Evolutionary conservation across 2,797 vertebrate species (phyloP), one percentile per base, ranked within the genome.

Genomic region (Pangasius krempfi): DNA sequence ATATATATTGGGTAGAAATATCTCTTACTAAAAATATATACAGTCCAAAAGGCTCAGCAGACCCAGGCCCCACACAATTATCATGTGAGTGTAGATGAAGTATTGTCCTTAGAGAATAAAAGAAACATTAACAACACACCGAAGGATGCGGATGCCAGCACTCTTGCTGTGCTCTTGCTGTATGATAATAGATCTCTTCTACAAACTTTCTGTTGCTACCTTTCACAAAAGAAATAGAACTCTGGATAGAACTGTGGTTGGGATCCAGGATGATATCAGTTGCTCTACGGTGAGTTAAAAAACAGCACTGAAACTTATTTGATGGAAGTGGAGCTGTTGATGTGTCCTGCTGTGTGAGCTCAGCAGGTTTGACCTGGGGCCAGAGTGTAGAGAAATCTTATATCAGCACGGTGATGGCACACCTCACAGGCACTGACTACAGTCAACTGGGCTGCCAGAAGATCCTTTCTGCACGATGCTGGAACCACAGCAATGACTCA

Each of bases 401-500:
- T 79, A 86, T 86, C 25, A 75, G 79, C 73, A 64, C 84, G 85
- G 87, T 86, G 84, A 68, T 75, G 56, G 79, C 87, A 87, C 82
- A 88, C 73, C 82, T 60, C 90, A 87, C 80, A 82, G 52, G 56
- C 84, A 68, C 82, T 30, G 60, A 66, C 54, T 20, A 56, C 25
- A 50, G 72, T 89, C 80, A 86, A 58, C 64, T 37, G 62, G 56
- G 27, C 84, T 87, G 89, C 89, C 87, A 87, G 80, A 72, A 73
- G 76, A 83, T 82, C 85, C 86, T 82, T 86, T 89, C 91, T 89
- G 89, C 60, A 85, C 20, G 72, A 72, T 82, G 68, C 84, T 88
- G 78, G 84, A 87, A 82, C 78, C 64, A 85, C 86, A 87, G 85
- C 85, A 78, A 75, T 92, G 90, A 93, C 83, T 92, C 90, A 91